Evolutionary conservation across 2,113 vertebrate genomes (phyloP).

Genomic region (Condylura cristata): DNA sequence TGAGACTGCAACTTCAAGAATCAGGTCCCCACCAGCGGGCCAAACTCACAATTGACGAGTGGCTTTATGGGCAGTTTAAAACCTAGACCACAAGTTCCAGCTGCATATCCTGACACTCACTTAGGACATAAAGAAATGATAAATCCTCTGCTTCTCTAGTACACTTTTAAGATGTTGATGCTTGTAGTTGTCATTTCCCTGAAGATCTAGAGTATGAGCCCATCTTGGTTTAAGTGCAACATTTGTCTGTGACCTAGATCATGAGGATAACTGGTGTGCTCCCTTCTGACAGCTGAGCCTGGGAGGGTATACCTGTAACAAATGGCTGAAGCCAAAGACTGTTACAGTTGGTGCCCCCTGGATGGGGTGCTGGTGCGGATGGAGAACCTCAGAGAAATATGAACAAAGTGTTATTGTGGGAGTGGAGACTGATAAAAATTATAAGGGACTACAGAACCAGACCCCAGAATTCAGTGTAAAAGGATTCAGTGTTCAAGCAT

Average conservation of each 20-base stretch:
- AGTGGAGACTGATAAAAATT: too few relatives aligned
- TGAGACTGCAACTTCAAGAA: neutral
- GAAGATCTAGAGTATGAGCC: neutral
- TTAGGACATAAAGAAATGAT: neutral
- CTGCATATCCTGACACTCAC: neutral
- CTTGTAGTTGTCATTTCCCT: neutral
- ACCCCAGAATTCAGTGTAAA: too few relatives aligned
- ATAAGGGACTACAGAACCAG: too few relatives aligned
- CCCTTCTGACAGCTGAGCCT: neutral
- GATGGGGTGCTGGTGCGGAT: too few relatives aligned
- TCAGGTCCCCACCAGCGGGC: neutral
- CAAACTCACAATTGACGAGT: neutral
- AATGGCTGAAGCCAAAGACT: too few relatives aligned
- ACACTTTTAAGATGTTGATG: neutral
- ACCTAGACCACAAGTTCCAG: neutral
- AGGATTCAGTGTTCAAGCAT: too few relatives aligned
- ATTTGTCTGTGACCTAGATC: neutral
- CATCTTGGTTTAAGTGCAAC: neutral
- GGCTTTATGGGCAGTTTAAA: neutral
- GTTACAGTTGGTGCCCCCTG: too few relatives aligned
- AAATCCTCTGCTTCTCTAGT: neutral
- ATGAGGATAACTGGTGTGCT: rapidly evolving
- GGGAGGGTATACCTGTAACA: too few relatives aligned
- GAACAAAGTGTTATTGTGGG: too few relatives aligned
- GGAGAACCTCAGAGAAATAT: too few relatives aligned